A percentile compares a stretch with the other conserved stretches of the same genome.
These are phyloP conservation scores for Pasiphila rectangulata DNA, from an alignment of 2,888 invertebrate species.

Conservation along the genomic window DNA sequence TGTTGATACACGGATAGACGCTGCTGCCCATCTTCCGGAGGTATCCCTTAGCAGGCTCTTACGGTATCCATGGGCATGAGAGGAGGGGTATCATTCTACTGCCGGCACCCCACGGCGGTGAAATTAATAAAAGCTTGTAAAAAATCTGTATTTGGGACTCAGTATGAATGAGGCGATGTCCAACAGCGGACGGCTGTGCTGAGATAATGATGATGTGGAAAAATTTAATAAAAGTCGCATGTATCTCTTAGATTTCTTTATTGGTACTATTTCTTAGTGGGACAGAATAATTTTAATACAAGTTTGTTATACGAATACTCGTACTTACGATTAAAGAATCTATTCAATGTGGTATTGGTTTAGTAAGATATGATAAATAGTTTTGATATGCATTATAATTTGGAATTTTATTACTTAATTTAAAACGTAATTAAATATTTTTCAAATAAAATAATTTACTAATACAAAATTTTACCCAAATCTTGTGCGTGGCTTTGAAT, in stretches of 20 bases:
- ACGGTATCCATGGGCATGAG: too few relatives aligned
- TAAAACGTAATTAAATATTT: not conserved
- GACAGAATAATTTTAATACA: conserved; percentile 41
- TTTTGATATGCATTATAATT: conserved; percentile 48
- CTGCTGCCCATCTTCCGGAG: too few relatives aligned
- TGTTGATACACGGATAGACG: too few relatives aligned
- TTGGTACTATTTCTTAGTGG: conserved; percentile 26
- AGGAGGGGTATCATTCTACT: too few relatives aligned
- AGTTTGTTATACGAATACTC: conserved; percentile 37
- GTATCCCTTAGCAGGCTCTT: too few relatives aligned
- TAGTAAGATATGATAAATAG: conserved; percentile 42
- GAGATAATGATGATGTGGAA: not conserved
- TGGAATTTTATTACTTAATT: conserved; percentile 8
- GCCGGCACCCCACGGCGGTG: too few relatives aligned
- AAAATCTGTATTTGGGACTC: too few relatives aligned
- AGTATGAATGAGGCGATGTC: too few relatives aligned
- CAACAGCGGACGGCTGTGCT: too few relatives aligned
- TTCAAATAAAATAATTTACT: not conserved
- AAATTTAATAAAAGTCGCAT: not conserved
- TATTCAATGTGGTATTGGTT: too few relatives aligned
- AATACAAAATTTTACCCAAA: conserved; percentile 36
- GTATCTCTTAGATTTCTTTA: conserved; percentile 27
- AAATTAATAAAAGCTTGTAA: too few relatives aligned
- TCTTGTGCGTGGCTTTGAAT: conserved; percentile 52
- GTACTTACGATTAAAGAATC: too few relatives aligned